Conservation (phyloP, 2,888 invertebrate genomes). For the Scaptomyza cyrtandrae region DNA sequence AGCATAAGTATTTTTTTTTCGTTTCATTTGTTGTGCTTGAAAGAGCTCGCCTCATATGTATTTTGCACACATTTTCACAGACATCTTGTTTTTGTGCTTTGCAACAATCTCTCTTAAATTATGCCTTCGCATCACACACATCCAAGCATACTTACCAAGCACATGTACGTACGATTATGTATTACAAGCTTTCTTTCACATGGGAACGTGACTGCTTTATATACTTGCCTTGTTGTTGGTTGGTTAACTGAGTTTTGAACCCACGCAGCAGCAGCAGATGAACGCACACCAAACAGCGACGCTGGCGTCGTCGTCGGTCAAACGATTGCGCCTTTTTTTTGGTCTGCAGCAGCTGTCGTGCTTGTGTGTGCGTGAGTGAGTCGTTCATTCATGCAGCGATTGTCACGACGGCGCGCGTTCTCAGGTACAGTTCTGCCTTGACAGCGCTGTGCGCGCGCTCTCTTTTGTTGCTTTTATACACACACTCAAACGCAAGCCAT, state of each 20-base stretch:
- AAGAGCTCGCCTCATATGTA: slow-evolving; percentile 53
- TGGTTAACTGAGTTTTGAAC: slow-evolving; percentile 63
- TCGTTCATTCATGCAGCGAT: slow-evolving; percentile 72
- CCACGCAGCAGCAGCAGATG: slow-evolving; percentile 64
- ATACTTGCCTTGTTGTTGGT: slow-evolving; percentile 64
- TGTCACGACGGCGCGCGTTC: slow-evolving; percentile 59
- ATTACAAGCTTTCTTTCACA: slow-evolving; percentile 61
- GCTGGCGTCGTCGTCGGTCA: slow-evolving; percentile 40
- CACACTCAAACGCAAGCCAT: slow-evolving; percentile 7
- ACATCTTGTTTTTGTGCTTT: slow-evolving; percentile 66
- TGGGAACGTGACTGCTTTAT: slow-evolving; percentile 73
- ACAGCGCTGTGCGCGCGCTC: slow-evolving; percentile 39
- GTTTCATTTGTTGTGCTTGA: slow-evolving; percentile 54
- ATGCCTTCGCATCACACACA: slow-evolving; percentile 37
- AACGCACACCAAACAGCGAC: slow-evolving; percentile 39
- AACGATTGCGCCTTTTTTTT: slow-evolving; percentile 61
- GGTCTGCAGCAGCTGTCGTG: slow-evolving; percentile 60
- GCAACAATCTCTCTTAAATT: slow-evolving; percentile 68
- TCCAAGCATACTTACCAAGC: slow-evolving; percentile 8
- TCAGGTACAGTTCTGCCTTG: slow-evolving; percentile 73
- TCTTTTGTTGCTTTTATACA: slow-evolving; percentile 29
- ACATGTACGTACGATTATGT: slow-evolving; percentile 40
- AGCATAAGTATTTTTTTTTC: slow-evolving; percentile 33
- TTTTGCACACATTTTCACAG: slow-evolving; percentile 66
- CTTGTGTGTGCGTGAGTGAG: slow-evolving; percentile 41